A percentile compares a stretch with the other conserved stretches of the same genome.
These are phyloP conservation scores for Tromatobia lineatoria DNA, from an alignment of 2,888 invertebrate genomes.

Conservation along the genomic window DNA sequence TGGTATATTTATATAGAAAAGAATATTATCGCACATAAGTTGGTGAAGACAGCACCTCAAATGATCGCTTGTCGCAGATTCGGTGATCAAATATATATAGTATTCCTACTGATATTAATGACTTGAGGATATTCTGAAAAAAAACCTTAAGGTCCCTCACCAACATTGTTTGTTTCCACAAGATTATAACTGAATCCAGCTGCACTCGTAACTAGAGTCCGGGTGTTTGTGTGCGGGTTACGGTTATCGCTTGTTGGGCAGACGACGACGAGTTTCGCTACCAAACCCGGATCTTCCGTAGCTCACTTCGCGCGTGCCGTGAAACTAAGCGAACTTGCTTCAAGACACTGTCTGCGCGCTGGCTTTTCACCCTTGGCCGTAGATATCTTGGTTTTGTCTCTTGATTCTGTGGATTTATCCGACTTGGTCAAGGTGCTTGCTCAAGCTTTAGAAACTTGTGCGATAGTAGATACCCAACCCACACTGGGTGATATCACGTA, in stretches of 20 bases:
- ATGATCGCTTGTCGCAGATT: slow-evolving; percentile 32
- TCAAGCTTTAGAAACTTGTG: slow-evolving; percentile 36
- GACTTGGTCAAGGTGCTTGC: slow-evolving; percentile 52
- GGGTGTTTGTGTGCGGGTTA: slow-evolving; percentile 32
- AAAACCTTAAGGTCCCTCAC: slow-evolving; percentile 14
- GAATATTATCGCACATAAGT: too few species aligned
- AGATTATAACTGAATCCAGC: slow-evolving; percentile 37
- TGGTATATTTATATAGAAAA: too few species aligned
- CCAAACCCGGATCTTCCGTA: slow-evolving; percentile 7
- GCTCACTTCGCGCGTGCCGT: neutral
- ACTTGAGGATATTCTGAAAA: neutral
- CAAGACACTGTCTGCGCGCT: slow-evolving; percentile 13
- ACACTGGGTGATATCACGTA: neutral
- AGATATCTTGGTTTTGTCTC: slow-evolving; percentile 49
- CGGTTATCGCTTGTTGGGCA: slow-evolving; percentile 44
- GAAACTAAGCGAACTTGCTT: slow-evolving; percentile 37
- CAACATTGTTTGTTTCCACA: slow-evolving; percentile 39
- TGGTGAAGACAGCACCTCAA: slow-evolving; percentile 51
- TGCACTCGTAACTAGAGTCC: slow-evolving; percentile 11
- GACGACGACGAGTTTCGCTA: slow-evolving; percentile 43
- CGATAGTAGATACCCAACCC: slow-evolving; percentile 33
- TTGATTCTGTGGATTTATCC: slow-evolving; percentile 55
- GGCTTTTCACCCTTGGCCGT: slow-evolving; percentile 18
- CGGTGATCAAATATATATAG: neutral
- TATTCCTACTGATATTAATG: slow-evolving; percentile 17